A percentile compares a stretch with the other conserved stretches of the same genome.
These are phyloP conservation scores for Crypturellus tataupa DNA, from an alignment of 2,797 vertebrate species.

Conservation along the genomic window DNA sequence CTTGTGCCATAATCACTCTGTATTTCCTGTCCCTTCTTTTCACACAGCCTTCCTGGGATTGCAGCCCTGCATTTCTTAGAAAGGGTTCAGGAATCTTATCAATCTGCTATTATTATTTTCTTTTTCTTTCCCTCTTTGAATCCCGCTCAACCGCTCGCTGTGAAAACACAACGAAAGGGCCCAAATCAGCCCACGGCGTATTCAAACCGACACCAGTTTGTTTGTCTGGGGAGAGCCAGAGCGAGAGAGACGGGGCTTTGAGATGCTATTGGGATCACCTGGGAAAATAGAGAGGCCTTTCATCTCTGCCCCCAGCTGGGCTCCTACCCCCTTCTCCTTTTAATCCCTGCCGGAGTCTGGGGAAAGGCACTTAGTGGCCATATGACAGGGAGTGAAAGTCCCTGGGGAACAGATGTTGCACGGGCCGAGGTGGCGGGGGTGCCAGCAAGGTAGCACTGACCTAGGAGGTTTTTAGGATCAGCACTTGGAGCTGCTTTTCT, in stretches of 20 bases:
- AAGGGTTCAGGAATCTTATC: constrained; percentile 24
- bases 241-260: constrained; percentile 59
- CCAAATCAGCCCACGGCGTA: background rate
- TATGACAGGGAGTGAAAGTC: constrained; percentile 49
- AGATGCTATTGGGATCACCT: constrained; percentile 75
- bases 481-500: background rate
- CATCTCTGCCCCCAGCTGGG: constrained; percentile 64
- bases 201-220: constrained; percentile 58
- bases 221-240: constrained; percentile 65
- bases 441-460: background rate
- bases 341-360: constrained; percentile 16
- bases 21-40: background rate
- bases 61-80: background rate
- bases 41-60: background rate
- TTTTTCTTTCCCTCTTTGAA: constrained; percentile 52
- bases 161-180: constrained; percentile 47
- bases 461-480: constrained; percentile 19
- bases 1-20: background rate
- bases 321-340: constrained; percentile 44
- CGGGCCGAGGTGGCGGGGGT: background rate
- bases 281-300: constrained; percentile 75
- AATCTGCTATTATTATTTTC: constrained; percentile 56
- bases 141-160: constrained; percentile 19
- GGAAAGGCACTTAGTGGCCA: constrained; percentile 54
- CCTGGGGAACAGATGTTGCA: constrained; percentile 48